phyloP scores from a whole-genome alignment of 2,113 vertebrate genomes.

The Ramphastos sulfuratus region DNA sequence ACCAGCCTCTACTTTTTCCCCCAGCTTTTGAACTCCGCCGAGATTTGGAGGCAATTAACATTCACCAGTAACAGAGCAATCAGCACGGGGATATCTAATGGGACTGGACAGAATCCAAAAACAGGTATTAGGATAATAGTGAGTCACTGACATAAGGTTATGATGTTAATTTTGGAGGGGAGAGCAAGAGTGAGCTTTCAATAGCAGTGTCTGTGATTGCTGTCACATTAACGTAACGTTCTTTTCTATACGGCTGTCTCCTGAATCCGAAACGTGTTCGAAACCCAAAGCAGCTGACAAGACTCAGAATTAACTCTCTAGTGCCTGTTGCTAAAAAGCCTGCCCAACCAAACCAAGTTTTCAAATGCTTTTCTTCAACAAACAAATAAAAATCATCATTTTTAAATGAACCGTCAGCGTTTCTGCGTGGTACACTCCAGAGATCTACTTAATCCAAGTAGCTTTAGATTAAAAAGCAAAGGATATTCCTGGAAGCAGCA shows the following conservation, averaged over 20 bases:
- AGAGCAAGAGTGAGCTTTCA: constrained; percentile 64
- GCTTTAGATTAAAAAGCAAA: background rate
- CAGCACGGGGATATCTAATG: constrained; percentile 79
- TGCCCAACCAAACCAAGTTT: constrained; percentile 54
- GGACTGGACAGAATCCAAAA: constrained; percentile 84
- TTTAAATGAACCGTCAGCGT: background rate
- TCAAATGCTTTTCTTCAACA: constrained; percentile 42
- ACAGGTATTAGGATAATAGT: constrained; percentile 80
- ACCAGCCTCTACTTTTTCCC: constrained; percentile 58
- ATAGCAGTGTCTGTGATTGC: constrained; percentile 46
- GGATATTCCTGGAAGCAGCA: background rate
- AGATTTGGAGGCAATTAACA: constrained; percentile 84
- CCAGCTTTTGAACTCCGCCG: constrained; percentile 75
- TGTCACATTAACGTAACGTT: constrained; percentile 66
- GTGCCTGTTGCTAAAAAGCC: constrained; percentile 63
- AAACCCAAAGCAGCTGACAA: constrained; percentile 60
- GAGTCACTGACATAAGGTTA: constrained; percentile 79
- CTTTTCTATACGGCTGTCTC: constrained; percentile 55
- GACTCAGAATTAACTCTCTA: constrained; percentile 65
- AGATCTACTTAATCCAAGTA: background rate
- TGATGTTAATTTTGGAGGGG: constrained; percentile 74
- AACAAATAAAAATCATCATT: constrained; percentile 56
- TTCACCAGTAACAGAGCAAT: constrained; percentile 83
- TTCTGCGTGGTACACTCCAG: background rate
- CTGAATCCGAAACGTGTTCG: constrained; percentile 32